Evolutionary conservation across 2,888 invertebrate genomes (phyloP).

Genomic region (Pogonocherus hispidulus): DNA sequence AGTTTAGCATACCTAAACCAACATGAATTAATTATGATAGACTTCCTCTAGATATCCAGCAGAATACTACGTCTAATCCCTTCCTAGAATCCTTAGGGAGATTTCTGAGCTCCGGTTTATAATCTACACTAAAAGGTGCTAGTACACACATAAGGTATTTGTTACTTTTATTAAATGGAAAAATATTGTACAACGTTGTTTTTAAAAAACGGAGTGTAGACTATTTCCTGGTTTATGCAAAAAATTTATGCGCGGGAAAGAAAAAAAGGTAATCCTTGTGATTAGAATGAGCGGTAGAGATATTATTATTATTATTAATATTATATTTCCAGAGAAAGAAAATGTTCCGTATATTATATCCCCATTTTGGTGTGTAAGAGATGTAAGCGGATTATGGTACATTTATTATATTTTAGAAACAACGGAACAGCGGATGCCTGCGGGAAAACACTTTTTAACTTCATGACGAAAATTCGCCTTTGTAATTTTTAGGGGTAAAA

Average conservation of each 20-base stretch:
- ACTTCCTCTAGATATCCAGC: conserved; percentile 36
- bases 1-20: conserved; percentile 46
- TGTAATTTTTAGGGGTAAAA: conserved; percentile 18
- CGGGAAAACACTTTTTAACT: conserved; percentile 21
- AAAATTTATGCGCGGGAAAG: too few species aligned
- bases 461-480: conserved; percentile 11
- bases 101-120: conserved; percentile 26
- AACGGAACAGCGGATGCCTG: conserved; percentile 5
- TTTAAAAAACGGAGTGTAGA: too few species aligned
- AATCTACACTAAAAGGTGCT: conserved; percentile 34
- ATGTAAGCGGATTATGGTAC: conserved; percentile 8
- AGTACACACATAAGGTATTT: not conserved
- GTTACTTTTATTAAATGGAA: too few species aligned
- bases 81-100: conserved; percentile 24
- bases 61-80: conserved; percentile 34
- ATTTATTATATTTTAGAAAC: conserved; percentile 12
- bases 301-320: too few species aligned
- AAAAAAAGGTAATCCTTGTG: too few species aligned
- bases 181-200: too few species aligned
- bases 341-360: too few species aligned
- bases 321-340: too few species aligned
- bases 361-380: not conserved
- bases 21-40: conserved; percentile 47
- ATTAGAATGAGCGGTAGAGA: too few species aligned
- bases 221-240: too few species aligned